phyloP scores from a whole-genome alignment of 2,113 vertebrate genomes.

The Serilophus lunatus region DNA sequence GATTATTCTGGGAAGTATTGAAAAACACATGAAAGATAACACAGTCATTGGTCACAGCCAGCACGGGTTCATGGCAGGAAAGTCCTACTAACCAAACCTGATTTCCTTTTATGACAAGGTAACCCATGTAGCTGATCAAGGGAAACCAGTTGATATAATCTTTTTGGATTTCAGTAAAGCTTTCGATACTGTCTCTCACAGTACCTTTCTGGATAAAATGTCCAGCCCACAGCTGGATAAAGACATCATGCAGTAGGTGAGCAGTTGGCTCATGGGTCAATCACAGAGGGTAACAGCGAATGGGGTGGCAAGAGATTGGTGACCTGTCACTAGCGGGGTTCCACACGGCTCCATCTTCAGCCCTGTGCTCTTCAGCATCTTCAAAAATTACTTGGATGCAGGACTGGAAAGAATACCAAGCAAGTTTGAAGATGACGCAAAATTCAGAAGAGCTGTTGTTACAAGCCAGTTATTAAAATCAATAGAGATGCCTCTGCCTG shows the following conservation, averaged over 20 bases:
- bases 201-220: neutral
- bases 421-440: neutral
- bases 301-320: neutral
- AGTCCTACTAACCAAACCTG: neutral
- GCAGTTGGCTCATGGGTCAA: neutral
- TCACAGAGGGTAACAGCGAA: neutral
- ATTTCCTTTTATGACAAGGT: neutral
- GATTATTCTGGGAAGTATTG: neutral
- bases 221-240: neutral
- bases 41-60: neutral
- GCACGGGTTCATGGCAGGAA: neutral
- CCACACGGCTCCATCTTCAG: neutral
- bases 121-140: neutral
- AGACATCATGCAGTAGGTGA: neutral
- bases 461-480: no score
- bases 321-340: neutral
- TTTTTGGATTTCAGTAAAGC: neutral
- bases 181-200: neutral
- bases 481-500: no score
- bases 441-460: neutral
- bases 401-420: neutral
- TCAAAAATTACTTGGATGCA: neutral
- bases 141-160: neutral
- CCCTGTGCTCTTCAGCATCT: neutral
- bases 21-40: neutral